A percentile compares a stretch with the other conserved stretches of the same genome.
These are phyloP conservation scores for Notodonta dromedarius DNA, from an alignment of 2,888 invertebrate genomes.

Conservation along the genomic window DNA sequence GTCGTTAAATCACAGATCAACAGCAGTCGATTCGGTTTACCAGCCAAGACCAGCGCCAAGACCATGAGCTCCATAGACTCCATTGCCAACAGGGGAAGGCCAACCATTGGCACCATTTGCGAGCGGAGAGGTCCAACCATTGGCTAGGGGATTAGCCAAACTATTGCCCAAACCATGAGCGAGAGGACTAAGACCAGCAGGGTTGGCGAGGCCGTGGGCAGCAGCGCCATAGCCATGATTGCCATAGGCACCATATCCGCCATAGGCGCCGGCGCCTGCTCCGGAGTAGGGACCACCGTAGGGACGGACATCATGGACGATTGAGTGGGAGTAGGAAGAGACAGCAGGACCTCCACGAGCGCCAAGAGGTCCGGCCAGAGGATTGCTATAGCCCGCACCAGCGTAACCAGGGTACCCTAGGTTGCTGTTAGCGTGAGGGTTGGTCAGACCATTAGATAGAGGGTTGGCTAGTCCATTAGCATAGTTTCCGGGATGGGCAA, in stretches of 20 bases:
- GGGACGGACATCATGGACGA: slow-evolving; percentile 37
- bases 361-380: slow-evolving; percentile 25
- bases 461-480: slow-evolving; percentile 5
- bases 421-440: slow-evolving; percentile 10
- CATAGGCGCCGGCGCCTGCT: slow-evolving; percentile 13
- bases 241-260: slow-evolving; percentile 17
- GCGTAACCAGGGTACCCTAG: slow-evolving; percentile 15
- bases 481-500: slow-evolving; percentile 10
- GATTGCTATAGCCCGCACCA: slow-evolving; percentile 21
- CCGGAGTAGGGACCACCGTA: slow-evolving; percentile 37
- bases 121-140: slow-evolving; percentile 31
- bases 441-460: background rate
- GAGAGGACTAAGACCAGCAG: slow-evolving; percentile 22
- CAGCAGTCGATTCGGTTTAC: slow-evolving; percentile 27
- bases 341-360: slow-evolving; percentile 33
- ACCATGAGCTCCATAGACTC: slow-evolving; percentile 15
- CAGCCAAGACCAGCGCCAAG: slow-evolving; percentile 26
- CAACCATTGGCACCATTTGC: slow-evolving; percentile 21
- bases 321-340: slow-evolving; percentile 39
- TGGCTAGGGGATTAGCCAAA: slow-evolving; percentile 22
- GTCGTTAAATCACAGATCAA: slow-evolving; percentile 35
- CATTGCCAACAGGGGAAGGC: slow-evolving; percentile 17
- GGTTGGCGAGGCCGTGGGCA: slow-evolving; percentile 16
- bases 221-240: slow-evolving; percentile 13
- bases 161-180: slow-evolving; percentile 28